Conservation (phyloP, 2,797 vertebrate species). For the Sorex maritimensis region DNA sequence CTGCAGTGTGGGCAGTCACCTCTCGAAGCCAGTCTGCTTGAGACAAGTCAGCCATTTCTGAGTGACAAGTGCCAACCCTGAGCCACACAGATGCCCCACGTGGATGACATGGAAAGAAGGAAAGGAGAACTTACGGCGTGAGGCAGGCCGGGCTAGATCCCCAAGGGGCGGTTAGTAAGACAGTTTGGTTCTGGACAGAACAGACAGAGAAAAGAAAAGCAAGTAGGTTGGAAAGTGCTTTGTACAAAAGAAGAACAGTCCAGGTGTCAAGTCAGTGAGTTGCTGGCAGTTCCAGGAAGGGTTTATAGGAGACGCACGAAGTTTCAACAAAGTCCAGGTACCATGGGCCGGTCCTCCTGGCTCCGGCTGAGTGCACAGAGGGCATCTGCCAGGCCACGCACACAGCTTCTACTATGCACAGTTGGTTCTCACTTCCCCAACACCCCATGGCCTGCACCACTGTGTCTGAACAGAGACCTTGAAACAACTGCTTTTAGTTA, state of each 20-base stretch:
- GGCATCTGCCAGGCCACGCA: background rate
- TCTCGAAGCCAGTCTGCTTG: background rate
- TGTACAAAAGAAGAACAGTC: constrained; percentile 84
- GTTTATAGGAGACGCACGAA: background rate
- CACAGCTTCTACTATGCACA: too few relatives aligned
- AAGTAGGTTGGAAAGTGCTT: constrained; percentile 90
- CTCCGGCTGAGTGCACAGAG: background rate
- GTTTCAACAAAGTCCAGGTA: background rate
- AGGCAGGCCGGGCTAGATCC: constrained; percentile 98
- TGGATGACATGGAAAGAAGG: constrained; percentile 88
- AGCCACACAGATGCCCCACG: constrained; percentile 50
- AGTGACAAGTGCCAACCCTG: constrained; percentile 37
- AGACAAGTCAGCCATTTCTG: background rate
- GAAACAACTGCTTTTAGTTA: background rate
- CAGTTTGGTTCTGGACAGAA: constrained; percentile 99
- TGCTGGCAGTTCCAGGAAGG: background rate
- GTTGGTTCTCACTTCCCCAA: background rate
- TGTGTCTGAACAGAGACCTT: background rate
- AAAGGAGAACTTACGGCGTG: constrained; percentile 97
- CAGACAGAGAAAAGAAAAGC: constrained; percentile 92
- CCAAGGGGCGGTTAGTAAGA: constrained; percentile 99
- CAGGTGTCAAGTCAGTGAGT: constrained; percentile 80
- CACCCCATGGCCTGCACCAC: background rate
- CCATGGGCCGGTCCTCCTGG: background rate
- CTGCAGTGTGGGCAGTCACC: background rate